Evolutionary conservation across 2,113 vertebrate species (phyloP).

Genomic region (Caranx melampygus): DNA sequence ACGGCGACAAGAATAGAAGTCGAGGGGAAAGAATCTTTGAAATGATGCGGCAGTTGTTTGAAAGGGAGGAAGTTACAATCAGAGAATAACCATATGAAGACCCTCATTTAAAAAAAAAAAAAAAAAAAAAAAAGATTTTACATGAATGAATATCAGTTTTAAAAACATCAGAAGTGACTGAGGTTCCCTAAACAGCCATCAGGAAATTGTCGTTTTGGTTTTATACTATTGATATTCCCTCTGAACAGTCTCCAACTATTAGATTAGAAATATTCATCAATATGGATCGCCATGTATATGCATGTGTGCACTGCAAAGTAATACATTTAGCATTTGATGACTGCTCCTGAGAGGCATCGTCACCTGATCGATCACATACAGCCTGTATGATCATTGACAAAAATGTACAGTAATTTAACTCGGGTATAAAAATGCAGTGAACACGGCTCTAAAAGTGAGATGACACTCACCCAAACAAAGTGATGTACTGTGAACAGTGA

Average conservation of each 20-base stretch:
- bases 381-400: neutral
- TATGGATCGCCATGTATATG: conserved; percentile 4
- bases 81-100: neutral
- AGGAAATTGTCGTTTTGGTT: no score
- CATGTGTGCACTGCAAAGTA: neutral
- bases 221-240: no score
- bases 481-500: neutral
- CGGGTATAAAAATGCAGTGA: neutral
- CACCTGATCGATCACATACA: neutral
- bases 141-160: no score
- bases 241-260: no score
- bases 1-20: conserved; percentile 5
- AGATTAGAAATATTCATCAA: conserved; percentile 1
- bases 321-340: conserved; percentile 7
- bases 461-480: conserved; percentile 2
- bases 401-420: neutral
- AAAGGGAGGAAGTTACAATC: neutral
- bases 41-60: conserved; percentile 20
- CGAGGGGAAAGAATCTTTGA: conserved; percentile 12
- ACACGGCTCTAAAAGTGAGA: neutral
- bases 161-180: no score
- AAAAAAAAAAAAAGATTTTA: no score
- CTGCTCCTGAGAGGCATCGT: neutral
- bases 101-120: no score
- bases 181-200: no score